Evolutionary conservation across 2,113 vertebrate species (phyloP), one percentile per base, ranked within the genome.

Genomic region (Antennarius striatus): DNA sequence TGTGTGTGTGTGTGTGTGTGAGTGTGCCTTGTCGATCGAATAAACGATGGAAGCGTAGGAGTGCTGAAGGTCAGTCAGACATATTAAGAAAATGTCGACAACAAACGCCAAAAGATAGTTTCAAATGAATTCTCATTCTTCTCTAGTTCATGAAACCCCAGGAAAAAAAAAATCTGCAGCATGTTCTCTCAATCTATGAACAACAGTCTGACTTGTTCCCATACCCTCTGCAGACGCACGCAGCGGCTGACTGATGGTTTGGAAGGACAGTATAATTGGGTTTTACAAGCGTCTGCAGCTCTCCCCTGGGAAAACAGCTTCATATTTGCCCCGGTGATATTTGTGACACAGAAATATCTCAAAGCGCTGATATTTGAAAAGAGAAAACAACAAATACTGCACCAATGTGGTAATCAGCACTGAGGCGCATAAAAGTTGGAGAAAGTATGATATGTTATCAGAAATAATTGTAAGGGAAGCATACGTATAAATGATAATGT

Each of bases 211-310:
- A 7, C 56, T 80, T 84, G 73, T 79, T 74, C 45, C 53, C 42
- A 16, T 45, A 43, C 55, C 75, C 64, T 3, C 49, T 72, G 66
- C 73, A 68, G 77, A 81, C 61, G 68, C 82, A 79, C 46, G 67
- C 80, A 45, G 57, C 54, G 71, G 48, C 75, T 86, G 85, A 85
- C 69, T 85, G 83, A 74, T 85, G 65, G 32, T 79, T 85, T 69
- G 56, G 73, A 81, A 75, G 83, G 78, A 81, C 75, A 76, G 45
- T 85, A 75, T 87, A 80, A 89, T 81, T 80, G 75, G 75, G 68
- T 85, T 87, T 73, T 71, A 68, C 68, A 86, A 66, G 74, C 46
- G 5, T 51, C 67, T 75, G 32, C 32, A 36, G 32, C 4, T 77
- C 50, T 71, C 73, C 73, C 80, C 53, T 48, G 68, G 58, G 77